Base-by-base conservation (phyloP, 1,140 invertebrate species). In the Bombus confusus region DNA sequence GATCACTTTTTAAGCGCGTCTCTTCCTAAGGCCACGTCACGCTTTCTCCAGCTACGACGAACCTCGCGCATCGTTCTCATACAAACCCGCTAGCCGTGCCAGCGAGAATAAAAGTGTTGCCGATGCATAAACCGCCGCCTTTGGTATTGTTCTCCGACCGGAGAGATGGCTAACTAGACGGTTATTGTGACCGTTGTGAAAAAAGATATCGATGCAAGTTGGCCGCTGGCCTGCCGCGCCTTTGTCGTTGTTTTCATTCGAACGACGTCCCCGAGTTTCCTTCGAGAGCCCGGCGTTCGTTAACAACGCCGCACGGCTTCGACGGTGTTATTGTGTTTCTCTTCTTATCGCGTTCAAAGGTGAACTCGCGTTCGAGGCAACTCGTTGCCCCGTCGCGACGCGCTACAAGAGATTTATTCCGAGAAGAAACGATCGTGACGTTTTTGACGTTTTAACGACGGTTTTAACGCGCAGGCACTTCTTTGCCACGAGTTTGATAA, bases 71-170 rank as follows among this genome's bases (percentile, higher is more conserved):
- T 71, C 82, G 82, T 59, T 57, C 52, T 31, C 39, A 69, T 69
- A 22, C 52, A 39, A 72, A 80, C 52, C 41, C n/a, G 1, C 5
- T 59, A 68, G 39, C 57, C 76, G 66, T 31, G 39, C 34, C 74
- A 59, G 28, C 37, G 39, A 76, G 87, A 85, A 89, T 86, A 89
- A 89, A 89, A 89, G 87, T 88, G 88, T 88, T 52, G 87, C 43
- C 77, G 75, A 71, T 82, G 87, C 77, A 72, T 86, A 89, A 89
- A 86, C 87, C 68, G 85, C 62, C 72, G 59, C 80, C 88, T 89
- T 66, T 69, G 68, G 57, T 76, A 89, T 87, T 87, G 85, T 89
- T 89, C 80, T 74, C 52, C 18, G 43, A 15, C 39, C 64, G 37
- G 43, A 39, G 79, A 77, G 79, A 34, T 31, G 39, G 69, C 69